Base-by-base conservation (phyloP, 37 sponge, comb jelly and placozoan species). In the Bolinopsis microptera region DNA sequence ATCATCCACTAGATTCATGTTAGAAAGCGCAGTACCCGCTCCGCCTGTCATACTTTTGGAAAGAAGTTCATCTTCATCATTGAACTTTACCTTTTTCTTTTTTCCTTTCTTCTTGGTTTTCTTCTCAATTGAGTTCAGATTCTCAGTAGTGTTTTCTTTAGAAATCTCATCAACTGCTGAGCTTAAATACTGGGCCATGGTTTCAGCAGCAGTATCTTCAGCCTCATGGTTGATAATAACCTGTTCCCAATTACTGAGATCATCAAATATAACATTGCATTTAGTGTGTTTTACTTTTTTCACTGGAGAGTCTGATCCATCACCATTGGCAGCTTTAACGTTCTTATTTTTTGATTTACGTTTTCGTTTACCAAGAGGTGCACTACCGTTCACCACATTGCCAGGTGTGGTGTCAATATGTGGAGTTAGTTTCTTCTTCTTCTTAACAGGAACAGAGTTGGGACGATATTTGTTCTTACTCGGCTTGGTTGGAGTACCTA, bases 261-360 rank as follows among this genome's bases (percentile, higher is more conserved):
- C 90, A 40, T 86, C 90, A 40, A 86, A 86, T 1, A 77, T 77
- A 0, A 86, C 90, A 39, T 41, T 86, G 30, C 90, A 86, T 23
- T 34, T 40, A 18, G 27, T 0, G 30, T 86, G 90, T 39, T 86
- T 86, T 72, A n/a, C 75, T 30, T 28, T n/a, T 28, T 72, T 72
- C 13, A 30, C 75, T 72, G 75, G 75, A 23, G 75, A 30, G 31
- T 21, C 31, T 23, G 26, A 5, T 28, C n/a, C 75, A 72, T 72
- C 18, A 23, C 75, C 31, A 72, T 21, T 72, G 5, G 61, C 9
- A 18, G 13, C 61, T 48, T 48, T 48, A 13, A 5, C 13, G 13
- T 5, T 5, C 13, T 48, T 48, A 5, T 18, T 13, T 13, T 48
- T 48, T 48, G 61, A 13, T 13, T 48, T 48, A 48, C 61, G 61